Evolutionary conservation across 2,888 invertebrate genomes (phyloP).

Genomic region (Aporophyla lueneburgensis): DNA sequence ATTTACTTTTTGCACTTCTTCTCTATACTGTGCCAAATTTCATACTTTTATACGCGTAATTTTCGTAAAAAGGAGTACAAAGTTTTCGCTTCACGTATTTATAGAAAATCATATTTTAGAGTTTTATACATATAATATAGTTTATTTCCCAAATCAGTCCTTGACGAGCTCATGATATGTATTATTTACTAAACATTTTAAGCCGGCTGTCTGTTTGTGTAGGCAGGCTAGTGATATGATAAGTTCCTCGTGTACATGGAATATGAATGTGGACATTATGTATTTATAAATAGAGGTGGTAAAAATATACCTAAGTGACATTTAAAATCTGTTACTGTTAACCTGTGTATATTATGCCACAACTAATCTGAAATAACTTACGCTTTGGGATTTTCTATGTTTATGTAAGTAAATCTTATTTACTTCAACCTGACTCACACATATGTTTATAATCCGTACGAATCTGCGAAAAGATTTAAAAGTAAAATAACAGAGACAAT

Average conservation of each 20-base stretch:
- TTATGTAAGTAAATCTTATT: neutral
- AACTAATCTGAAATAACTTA: neutral
- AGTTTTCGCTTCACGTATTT: too few species aligned
- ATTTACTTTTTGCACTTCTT: too few species aligned
- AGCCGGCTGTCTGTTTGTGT: slow-evolving; percentile 74
- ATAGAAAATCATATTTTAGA: neutral
- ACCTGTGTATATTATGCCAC: neutral
- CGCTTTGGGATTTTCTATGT: neutral
- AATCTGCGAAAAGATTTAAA: slow-evolving; percentile 31
- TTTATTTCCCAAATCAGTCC: slow-evolving; percentile 65
- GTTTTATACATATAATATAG: neutral
- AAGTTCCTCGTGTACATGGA: slow-evolving; percentile 64
- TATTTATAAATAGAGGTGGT: slow-evolving; percentile 59
- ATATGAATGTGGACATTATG: slow-evolving; percentile 26
- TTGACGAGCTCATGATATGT: slow-evolving; percentile 71
- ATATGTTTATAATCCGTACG: slow-evolving; percentile 11
- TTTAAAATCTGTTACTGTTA: neutral
- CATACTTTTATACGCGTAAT: too few species aligned
- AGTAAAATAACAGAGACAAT: slow-evolving; percentile 34
- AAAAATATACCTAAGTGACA: slow-evolving; percentile 9
- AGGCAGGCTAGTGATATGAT: slow-evolving; percentile 76
- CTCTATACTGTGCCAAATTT: too few species aligned
- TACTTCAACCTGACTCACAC: neutral
- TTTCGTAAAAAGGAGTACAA: too few species aligned
- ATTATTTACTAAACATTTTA: slow-evolving; percentile 73